Evolutionary conservation across 2,113 vertebrate species (phyloP).

Genomic region (Conger conger): DNA sequence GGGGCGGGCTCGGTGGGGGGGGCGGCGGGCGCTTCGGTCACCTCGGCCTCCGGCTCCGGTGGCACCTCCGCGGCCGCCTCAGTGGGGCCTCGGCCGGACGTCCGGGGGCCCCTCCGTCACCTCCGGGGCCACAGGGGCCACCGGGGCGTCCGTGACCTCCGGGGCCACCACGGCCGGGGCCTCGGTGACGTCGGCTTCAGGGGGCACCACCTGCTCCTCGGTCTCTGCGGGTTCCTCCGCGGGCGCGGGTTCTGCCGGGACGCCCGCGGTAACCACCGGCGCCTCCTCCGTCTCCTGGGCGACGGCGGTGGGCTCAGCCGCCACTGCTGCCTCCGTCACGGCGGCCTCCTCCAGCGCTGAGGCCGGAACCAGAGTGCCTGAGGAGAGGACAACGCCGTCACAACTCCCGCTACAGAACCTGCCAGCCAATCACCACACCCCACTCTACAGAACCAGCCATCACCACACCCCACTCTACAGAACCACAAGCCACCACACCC

Average conservation of each 20-base stretch:
- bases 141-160: neutral
- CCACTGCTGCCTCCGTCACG: neutral
- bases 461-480: no score
- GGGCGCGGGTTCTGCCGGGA: no score
- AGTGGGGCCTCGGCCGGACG: neutral
- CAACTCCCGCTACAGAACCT: no score
- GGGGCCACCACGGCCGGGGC: neutral
- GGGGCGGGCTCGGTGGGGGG: neutral
- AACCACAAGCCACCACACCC: no score
- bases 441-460: no score
- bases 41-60: neutral
- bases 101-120: no score
- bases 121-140: neutral
- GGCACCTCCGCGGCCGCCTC: neutral
- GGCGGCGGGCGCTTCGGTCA: no score
- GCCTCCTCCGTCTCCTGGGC: no score
- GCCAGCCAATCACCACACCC: no score
- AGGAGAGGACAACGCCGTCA: neutral
- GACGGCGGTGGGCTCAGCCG: neutral
- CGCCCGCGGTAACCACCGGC: no score
- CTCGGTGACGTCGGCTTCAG: no score
- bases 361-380: slow-evolving; percentile 54
- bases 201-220: no score
- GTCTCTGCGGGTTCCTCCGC: neutral
- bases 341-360: neutral